Base-by-base conservation (phyloP, 2,888 invertebrate genomes). In the Lepetodrilus schrolli region DNA sequence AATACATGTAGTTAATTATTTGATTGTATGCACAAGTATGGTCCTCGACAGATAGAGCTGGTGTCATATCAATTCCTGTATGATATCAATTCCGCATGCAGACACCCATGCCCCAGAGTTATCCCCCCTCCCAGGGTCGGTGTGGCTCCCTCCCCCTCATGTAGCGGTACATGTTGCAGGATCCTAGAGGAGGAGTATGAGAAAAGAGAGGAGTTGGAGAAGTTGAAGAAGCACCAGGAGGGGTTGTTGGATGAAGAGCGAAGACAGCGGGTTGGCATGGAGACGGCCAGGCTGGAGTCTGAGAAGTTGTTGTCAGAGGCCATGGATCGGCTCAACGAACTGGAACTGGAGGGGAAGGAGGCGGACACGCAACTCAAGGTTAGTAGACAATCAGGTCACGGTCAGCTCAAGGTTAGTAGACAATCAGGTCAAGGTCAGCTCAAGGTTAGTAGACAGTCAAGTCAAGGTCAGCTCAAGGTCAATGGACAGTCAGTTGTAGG, bases 131-230 rank as follows among this genome's bases (percentile, higher is more conserved):
- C n/a, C n/a, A 34, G 23, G 58, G 58, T 5, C 34, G 23, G 58
- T 58, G 58, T 23, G 23, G 10, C 51, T 51, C 47, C 23, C n/a
- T 10, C 21, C 17, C 47, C 48, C 48, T 48, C 20, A 48, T 48
- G 48, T 17, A 21, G 4, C 20, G 17, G 48, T 66, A 38, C 23
- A 20, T 37, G 17, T 71, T 74, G 8, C 70, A 87, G 87, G 66
- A 75, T 95, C 66, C 91, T 95, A 80, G 93, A 94, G 68, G 95
- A 96, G 91, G 96, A 96, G 92, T 95, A 95, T 95, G 95, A 95
- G 83, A 94, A 94, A 86, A 91, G 95, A 79, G 95, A 95, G 87
- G 95, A 95, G 88, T 88, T 96, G 79, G 95, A 96, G 90, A 92
- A 93, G 80, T 91, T 95, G n/a, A 95, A 95, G 90, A 93, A 93